Evolutionary conservation across 2,888 invertebrate genomes (phyloP).

Genomic region (Sarcophaga caerulescens): DNA sequence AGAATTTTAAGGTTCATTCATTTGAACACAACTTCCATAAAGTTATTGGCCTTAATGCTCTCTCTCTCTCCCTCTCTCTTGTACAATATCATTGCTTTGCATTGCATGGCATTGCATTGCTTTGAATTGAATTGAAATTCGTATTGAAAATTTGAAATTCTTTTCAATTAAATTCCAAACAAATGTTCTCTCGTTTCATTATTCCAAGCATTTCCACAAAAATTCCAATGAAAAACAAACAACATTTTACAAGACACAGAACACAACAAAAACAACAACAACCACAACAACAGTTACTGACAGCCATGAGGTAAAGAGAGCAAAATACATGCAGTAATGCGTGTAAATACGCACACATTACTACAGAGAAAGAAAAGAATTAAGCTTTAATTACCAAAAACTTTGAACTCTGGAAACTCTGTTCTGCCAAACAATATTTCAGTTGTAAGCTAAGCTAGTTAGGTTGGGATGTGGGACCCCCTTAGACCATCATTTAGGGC

Average conservation of each 20-base stretch:
- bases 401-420: no score
- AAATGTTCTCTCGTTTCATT: conserved; percentile 37
- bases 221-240: conserved; percentile 50
- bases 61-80: no score
- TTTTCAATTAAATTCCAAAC: conserved; percentile 53
- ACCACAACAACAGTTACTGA: neutral
- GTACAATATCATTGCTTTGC: conserved; percentile 17
- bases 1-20: conserved; percentile 49
- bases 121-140: neutral
- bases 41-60: neutral
- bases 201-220: conserved; percentile 46
- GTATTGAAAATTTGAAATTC: conserved; percentile 44
- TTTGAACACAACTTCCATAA: conserved; percentile 26
- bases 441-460: no score
- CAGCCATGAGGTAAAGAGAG: neutral
- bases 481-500: no score
- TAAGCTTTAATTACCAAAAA: neutral
- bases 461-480: no score
- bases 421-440: no score
- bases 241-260: conserved; percentile 4
- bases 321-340: neutral
- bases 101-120: no score
- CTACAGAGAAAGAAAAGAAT: conserved; percentile 26
- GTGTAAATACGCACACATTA: conserved; percentile 16
- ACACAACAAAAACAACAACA: neutral